phyloP scores from a whole-genome alignment of 2,888 invertebrate species.

The Nectonema munidae region DNA sequence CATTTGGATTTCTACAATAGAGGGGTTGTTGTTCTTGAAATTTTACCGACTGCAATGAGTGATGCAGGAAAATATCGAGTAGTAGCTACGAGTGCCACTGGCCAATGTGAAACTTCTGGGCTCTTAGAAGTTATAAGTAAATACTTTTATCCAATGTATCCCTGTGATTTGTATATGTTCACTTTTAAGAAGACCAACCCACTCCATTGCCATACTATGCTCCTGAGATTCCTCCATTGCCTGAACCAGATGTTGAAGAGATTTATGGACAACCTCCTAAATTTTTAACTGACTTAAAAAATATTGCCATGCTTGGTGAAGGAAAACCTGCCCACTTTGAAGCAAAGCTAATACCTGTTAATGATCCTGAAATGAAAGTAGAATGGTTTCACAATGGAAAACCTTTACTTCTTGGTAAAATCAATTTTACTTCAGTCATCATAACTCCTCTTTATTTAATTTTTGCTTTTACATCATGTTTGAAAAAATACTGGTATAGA shows the following conservation, averaged over 20 bases:
- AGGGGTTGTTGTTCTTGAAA: not conserved
- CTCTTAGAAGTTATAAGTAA: too few relatives aligned
- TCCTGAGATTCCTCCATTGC: not conserved
- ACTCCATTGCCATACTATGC: not conserved
- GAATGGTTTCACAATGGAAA: conserved; percentile 70
- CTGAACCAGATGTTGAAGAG: not conserved
- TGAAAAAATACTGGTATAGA: too few relatives aligned
- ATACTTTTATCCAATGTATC: too few relatives aligned
- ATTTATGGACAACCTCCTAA: not conserved
- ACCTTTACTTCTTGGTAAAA: conserved; percentile 10
- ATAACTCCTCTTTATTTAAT: not conserved
- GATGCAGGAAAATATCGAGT: conserved; percentile 2
- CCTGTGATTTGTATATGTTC: too few relatives aligned
- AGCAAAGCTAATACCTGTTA: conserved; percentile 57
- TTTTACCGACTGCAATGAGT: not conserved
- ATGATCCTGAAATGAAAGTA: conserved; percentile 49
- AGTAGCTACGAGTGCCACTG: too few relatives aligned
- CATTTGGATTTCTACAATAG: not conserved
- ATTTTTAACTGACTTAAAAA: not conserved
- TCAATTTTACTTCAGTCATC: not conserved
- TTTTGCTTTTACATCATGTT: too few relatives aligned
- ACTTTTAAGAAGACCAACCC: too few relatives aligned
- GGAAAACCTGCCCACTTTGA: conserved; percentile 53
- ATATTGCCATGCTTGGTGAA: not conserved
- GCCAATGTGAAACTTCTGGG: too few relatives aligned